Conservation (phyloP, 2,797 vertebrate genomes). For the Anguilla marmorata region DNA sequence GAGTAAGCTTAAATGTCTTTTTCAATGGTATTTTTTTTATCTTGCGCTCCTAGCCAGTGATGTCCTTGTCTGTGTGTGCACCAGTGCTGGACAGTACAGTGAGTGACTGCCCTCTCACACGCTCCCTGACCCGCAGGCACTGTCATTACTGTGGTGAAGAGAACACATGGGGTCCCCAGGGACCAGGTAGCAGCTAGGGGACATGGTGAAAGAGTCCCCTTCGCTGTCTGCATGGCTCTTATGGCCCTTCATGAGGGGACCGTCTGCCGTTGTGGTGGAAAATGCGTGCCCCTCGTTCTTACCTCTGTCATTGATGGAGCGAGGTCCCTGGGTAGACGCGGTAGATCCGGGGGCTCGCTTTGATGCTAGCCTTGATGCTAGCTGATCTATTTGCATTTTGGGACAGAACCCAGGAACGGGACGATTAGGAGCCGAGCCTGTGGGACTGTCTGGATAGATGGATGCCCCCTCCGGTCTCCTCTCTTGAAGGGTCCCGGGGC, state of each 20-base stretch:
- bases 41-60: neutral
- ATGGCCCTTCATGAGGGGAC: neutral
- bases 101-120: neutral
- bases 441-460: slow-evolving; percentile 8
- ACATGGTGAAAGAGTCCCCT: neutral
- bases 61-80: neutral
- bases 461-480: neutral
- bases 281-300: neutral
- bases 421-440: neutral
- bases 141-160: neutral
- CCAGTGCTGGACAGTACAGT: neutral
- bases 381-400: slow-evolving; percentile 14
- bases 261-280: neutral
- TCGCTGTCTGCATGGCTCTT: neutral
- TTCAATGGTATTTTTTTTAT: neutral
- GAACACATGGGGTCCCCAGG: neutral
- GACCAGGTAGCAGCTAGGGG: neutral
- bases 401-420: neutral
- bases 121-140: neutral
- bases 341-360: neutral
- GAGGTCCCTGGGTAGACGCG: neutral
- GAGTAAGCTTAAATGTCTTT: neutral
- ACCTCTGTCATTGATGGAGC: slow-evolving; percentile 8
- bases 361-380: neutral
- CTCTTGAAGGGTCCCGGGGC: slow-evolving; percentile 7